Percentiles rank a stretch among this genome's conserved stretches.
Conservation (phyloP, 2,113 vertebrate species). For the Mus pahari region DNA sequence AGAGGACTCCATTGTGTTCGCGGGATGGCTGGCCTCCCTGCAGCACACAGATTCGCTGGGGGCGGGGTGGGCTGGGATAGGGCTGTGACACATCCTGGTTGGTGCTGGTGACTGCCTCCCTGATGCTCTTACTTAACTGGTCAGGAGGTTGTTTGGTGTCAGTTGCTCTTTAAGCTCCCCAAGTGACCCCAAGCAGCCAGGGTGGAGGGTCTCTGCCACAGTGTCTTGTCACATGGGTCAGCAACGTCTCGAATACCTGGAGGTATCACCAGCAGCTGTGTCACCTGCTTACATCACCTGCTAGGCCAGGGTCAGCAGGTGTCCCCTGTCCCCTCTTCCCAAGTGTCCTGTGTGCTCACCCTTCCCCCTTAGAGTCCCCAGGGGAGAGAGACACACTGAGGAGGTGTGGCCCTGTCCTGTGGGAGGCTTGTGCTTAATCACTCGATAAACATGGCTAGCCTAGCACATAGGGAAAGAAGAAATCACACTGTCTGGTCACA, state of each 20-base stretch:
- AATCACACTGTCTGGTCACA: not conserved
- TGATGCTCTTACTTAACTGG: not conserved
- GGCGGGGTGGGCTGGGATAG: not conserved
- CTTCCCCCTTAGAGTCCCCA: not conserved
- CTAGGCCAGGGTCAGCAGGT: not conserved
- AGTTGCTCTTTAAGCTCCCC: not conserved
- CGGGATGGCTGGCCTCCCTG: not conserved
- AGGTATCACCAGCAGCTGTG: not conserved
- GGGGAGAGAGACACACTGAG: not conserved
- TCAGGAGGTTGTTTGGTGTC: not conserved
- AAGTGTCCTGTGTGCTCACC: not conserved
- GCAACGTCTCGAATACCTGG: slow-evolving; percentile 31
- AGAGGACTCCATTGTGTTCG: not conserved
- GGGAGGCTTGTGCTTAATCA: slow-evolving; percentile 10
- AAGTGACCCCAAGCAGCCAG: not conserved
- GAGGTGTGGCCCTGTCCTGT: not conserved
- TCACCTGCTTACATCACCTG: not conserved
- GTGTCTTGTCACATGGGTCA: not conserved
- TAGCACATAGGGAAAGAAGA: slow-evolving; percentile 30
- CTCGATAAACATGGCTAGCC: not conserved
- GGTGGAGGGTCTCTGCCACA: rapidly evolving
- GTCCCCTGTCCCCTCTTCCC: not conserved
- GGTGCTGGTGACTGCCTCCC: not conserved
- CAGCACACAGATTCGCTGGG: not conserved
- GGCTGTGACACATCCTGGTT: not conserved